A percentile compares a stretch with the other conserved stretches of the same genome.
These are phyloP conservation scores for Agriotes lineatus DNA, from an alignment of 2,888 invertebrate genomes.

Conservation along the genomic window DNA sequence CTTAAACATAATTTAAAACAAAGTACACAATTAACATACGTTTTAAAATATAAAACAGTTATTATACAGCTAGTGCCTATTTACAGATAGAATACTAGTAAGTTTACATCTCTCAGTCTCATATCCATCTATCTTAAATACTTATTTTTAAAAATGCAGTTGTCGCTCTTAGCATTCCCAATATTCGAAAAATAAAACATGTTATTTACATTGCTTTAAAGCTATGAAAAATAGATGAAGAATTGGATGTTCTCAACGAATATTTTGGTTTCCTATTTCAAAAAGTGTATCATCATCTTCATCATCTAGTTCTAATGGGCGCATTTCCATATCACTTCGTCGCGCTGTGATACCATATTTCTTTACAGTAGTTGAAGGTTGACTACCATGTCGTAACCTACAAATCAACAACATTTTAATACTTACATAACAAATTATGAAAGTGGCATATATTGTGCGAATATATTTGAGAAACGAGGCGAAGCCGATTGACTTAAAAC, in stretches of 20 bases:
- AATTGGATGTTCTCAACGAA: constrained; percentile 35
- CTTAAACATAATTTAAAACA: neutral
- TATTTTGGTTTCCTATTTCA: constrained; percentile 55
- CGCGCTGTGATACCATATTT: constrained; percentile 64
- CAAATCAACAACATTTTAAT: too few species aligned
- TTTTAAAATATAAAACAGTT: neutral
- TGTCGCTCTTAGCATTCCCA: neutral
- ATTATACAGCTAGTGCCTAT: neutral
- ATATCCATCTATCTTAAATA: neutral
- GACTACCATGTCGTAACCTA: constrained; percentile 50
- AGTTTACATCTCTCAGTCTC: constrained; percentile 19
- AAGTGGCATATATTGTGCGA: too few species aligned
- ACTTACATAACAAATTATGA: neutral
- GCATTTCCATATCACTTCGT: constrained; percentile 64
- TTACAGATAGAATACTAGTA: neutral
- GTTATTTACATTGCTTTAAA: too few species aligned
- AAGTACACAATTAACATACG: neutral
- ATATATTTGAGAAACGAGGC: too few species aligned
- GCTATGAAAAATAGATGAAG: too few species aligned
- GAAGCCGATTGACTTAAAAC: too few species aligned
- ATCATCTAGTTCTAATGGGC: constrained; percentile 63
- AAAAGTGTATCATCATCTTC: constrained; percentile 65
- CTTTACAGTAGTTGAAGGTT: constrained; percentile 54
- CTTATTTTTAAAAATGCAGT: neutral
- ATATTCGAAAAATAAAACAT: neutral